Percentiles rank a stretch among this genome's conserved stretches.
Evolutionary conservation across 2,888 invertebrate species (phyloP).

Genomic region (Nomada goodeniana): DNA sequence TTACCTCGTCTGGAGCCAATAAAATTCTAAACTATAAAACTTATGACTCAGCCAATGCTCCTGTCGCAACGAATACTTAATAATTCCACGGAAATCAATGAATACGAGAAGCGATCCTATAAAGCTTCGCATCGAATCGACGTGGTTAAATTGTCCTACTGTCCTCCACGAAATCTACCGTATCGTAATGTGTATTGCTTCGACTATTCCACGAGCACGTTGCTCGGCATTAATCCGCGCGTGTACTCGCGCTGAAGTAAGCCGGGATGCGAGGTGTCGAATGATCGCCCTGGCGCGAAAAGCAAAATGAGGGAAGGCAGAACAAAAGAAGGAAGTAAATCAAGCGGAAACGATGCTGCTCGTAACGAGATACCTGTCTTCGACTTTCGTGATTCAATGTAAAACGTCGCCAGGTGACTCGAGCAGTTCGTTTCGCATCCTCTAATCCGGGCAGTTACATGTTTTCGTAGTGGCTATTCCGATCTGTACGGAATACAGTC

Average conservation of each 20-base stretch:
- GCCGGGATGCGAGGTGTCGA: conserved; percentile 34
- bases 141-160: background rate
- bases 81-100: background rate
- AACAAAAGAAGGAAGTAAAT: background rate
- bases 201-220: background rate
- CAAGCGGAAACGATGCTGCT: conserved; percentile 11
- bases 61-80: background rate
- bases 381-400: conserved; percentile 39
- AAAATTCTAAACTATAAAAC: background rate
- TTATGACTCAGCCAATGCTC: background rate
- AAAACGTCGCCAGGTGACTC: conserved; percentile 20
- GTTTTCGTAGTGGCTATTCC: conserved; percentile 27
- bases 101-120: background rate
- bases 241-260: background rate
- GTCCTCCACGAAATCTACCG: background rate
- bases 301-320: conserved; percentile 3
- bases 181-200: background rate
- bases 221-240: background rate
- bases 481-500: conserved; percentile 17
- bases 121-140: background rate
- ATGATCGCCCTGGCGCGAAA: conserved; percentile 18
- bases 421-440: conserved; percentile 40
- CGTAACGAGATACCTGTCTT: conserved; percentile 28
- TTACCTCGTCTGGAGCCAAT: background rate
- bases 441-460: conserved; percentile 40